Evolutionary conservation across 2,113 vertebrate genomes (phyloP).

Genomic region (Poecile atricapillus): DNA sequence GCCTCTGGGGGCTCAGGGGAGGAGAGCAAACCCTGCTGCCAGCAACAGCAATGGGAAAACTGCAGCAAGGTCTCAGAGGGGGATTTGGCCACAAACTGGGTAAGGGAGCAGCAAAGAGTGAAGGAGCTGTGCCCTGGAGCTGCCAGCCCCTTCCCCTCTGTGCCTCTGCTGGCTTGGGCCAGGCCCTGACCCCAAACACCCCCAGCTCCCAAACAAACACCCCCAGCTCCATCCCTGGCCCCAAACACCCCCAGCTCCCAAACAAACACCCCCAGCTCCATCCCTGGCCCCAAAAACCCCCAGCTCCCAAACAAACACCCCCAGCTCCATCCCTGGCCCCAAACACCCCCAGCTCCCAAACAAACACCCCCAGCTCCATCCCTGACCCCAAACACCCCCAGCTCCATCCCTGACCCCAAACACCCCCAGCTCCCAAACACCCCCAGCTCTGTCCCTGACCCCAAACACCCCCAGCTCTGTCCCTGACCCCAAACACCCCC

Average conservation of each 20-base stretch:
- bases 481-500: too few relatives aligned
- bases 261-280: neutral
- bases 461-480: neutral
- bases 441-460: neutral
- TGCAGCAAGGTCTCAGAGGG: neutral
- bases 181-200: too few relatives aligned
- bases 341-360: neutral
- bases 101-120: neutral
- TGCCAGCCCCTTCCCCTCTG: fast-evolving
- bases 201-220: too few relatives aligned
- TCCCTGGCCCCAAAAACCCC: neutral
- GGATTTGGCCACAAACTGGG: neutral
- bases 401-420: neutral
- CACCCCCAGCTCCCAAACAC: neutral
- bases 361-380: too few relatives aligned
- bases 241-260: neutral
- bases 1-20: neutral
- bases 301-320: neutral
- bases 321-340: neutral
- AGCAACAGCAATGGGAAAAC: neutral
- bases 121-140: neutral
- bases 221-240: neutral
- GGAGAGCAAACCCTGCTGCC: neutral
- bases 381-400: neutral
- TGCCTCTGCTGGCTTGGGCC: neutral